A percentile compares a stretch with the other conserved stretches of the same genome.
These are phyloP conservation scores for Barbus barbus DNA, from an alignment of 2,113 vertebrate genomes.

Conservation along the genomic window DNA sequence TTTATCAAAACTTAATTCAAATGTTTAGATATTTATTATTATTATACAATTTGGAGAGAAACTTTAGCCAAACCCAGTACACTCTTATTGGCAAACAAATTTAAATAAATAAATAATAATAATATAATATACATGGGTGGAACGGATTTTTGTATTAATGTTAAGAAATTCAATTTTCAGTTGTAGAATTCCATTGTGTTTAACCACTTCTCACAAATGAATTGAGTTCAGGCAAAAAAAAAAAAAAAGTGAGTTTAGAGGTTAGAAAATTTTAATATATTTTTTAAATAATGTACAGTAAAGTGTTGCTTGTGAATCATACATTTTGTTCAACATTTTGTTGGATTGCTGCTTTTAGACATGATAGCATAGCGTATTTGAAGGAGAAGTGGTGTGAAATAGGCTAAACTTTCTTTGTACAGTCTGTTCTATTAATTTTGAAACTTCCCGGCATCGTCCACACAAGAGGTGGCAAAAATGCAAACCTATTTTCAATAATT, in stretches of 20 bases:
- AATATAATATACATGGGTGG: no score
- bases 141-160: background rate
- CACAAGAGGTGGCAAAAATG: slow-evolving; percentile 72
- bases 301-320: no score
- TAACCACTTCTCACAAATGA: background rate
- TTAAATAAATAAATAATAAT: no score
- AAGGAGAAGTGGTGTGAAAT: background rate
- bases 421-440: background rate
- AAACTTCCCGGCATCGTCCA: slow-evolving; percentile 25
- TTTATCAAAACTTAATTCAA: background rate
- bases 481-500: slow-evolving; percentile 99
- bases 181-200: background rate
- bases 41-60: no score
- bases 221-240: background rate
- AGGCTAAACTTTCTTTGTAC: slow-evolving; percentile 17
- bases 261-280: background rate
- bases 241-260: background rate
- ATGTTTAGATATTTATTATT: no score
- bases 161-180: background rate
- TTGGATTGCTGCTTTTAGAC: background rate
- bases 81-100: no score
- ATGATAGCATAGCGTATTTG: background rate
- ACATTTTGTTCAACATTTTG: background rate
- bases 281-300: background rate
- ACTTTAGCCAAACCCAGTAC: no score